Evolutionary conservation across 2,888 invertebrate species (phyloP), one percentile per base, ranked within the genome.

Genomic region (Yponomeuta malinellus): DNA sequence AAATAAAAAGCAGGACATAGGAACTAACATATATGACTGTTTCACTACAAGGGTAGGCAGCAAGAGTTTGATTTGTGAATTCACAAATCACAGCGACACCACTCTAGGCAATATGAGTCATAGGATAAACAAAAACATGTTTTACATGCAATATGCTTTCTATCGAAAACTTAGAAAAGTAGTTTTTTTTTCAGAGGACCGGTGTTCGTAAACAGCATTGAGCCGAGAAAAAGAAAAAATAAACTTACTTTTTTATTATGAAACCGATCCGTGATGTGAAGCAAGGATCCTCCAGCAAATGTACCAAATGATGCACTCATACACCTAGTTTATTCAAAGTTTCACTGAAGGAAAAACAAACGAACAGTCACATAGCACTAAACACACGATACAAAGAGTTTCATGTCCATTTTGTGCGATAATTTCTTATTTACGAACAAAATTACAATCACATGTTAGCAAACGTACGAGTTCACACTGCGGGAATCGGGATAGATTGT

Each of bases 371-470:
- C 82, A 81, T 81, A 83, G 81, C 80, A 81, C 81, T 75, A 85
- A 86, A 87, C 83, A 80, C 85, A 85, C 86, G 79, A 80, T 78
- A 77, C 82, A 74, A 82, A 81, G 79, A 76, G 5, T 83, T 84
- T 87, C 81, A 84, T 84, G 87, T 87, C 86, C 88, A 88, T 88
- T 85, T 86, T 87, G 84, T 81, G 78, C 77, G 79, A 76, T 81
- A 79, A 82, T 82, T 82, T 81, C 83, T 84, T 84, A 81, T 82
- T 78, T 84, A 87, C 87, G 88, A 85, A 87, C 86, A 86, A 59
- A 59, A 86, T 84, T 79, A 72, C 78, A 84, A 86, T 89, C 87
- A 89, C 89, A 88, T 89, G 84, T 82, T 86, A 31, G 59, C 52
- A 48, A 52, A 52, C 52, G 31, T 59, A 52, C 52, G 10, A 29